phyloP scores from a whole-genome alignment of 1,140 invertebrate genomes.

The Trialeurodes vaporariorum region DNA sequence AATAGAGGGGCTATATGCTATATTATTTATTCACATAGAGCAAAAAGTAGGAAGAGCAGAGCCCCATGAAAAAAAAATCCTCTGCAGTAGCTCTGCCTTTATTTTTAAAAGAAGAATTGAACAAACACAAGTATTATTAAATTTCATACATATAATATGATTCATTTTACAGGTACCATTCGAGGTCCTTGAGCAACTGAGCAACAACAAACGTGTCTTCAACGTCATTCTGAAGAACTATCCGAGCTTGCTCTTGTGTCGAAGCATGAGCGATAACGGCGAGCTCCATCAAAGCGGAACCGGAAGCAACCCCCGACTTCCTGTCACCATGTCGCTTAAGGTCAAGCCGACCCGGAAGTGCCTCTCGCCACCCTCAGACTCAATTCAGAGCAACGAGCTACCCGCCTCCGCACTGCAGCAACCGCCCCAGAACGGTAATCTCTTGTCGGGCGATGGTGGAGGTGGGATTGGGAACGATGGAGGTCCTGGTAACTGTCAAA shows the following conservation, averaged over 20 bases:
- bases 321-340: neutral
- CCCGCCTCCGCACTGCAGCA: too few species aligned
- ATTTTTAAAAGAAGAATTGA: too few species aligned
- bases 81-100: too few species aligned
- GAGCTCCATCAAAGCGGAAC: neutral
- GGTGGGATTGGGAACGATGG: too few species aligned
- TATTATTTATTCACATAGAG: too few species aligned
- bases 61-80: too few species aligned
- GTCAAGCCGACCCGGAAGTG: neutral
- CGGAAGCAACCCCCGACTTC: neutral
- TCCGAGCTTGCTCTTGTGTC: constrained; percentile 53
- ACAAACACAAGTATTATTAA: too few species aligned
- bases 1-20: too few species aligned
- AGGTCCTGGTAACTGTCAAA: neutral
- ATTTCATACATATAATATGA: too few species aligned
- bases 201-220: constrained; percentile 48
- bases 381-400: neutral
- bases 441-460: too few species aligned
- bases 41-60: too few species aligned
- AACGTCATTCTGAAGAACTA: constrained; percentile 51
- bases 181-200: constrained; percentile 59
- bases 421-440: too few species aligned
- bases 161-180: constrained; percentile 40
- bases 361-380: neutral
- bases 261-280: constrained; percentile 54